A percentile compares a stretch with the other conserved stretches of the same genome.
Evolutionary conservation across 2,113 vertebrate genomes (phyloP).

Genomic region (Hemibagrus wyckioides): DNA sequence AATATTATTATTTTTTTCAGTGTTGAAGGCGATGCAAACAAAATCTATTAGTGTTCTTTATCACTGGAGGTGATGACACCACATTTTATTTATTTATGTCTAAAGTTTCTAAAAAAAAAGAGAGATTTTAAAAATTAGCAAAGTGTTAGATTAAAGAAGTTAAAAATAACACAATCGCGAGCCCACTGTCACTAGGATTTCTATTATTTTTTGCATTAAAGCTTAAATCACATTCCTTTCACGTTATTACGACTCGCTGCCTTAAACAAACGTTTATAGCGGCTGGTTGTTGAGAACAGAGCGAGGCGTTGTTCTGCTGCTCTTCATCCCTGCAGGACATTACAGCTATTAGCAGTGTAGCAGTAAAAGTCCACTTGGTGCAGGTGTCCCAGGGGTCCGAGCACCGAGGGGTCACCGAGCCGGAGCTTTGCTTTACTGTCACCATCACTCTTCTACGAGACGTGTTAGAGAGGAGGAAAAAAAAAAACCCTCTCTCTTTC

Average conservation of each 20-base stretch:
- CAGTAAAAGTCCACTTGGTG: constrained; percentile 47
- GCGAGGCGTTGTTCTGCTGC: constrained; percentile 1
- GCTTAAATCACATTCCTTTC: neutral
- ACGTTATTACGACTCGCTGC: neutral
- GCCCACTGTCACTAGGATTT: neutral
- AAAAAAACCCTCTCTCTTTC: constrained; percentile 15
- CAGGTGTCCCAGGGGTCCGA: constrained; percentile 61
- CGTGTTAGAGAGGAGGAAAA: constrained; percentile 52
- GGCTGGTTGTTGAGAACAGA: neutral
- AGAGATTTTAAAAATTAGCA: neutral
- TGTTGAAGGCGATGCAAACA: neutral
- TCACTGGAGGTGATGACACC: neutral
- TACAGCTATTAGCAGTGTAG: constrained; percentile 3
- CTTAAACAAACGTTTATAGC: constrained; percentile 1
- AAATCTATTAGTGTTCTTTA: neutral
- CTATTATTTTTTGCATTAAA: no score
- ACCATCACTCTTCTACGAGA: constrained; percentile 60
- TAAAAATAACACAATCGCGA: no score
- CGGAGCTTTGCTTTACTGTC: constrained; percentile 51
- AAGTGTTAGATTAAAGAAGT: neutral
- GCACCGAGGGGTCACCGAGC: constrained; percentile 66
- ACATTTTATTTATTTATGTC: neutral
- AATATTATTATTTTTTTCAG: neutral
- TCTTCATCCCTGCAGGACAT: neutral
- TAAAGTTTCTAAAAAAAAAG: neutral